Base-by-base conservation (phyloP, 2,888 invertebrate species). In the Amorpha juglandis region DNA sequence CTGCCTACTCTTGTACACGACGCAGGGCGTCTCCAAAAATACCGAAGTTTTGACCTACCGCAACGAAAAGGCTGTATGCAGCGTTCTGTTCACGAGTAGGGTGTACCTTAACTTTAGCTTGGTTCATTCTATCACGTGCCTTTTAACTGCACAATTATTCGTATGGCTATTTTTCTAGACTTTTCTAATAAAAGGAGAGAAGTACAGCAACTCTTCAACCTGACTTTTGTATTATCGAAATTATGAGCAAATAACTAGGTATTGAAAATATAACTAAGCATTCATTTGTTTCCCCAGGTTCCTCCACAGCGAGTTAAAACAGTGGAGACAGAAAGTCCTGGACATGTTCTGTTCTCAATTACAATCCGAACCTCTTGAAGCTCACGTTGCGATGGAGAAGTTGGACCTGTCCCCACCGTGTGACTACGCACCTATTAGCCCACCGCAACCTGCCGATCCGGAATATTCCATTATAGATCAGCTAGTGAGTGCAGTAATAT, bases 391-490 rank as follows among this genome's bases (percentile, higher is more conserved):
- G 12, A 38, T 58, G 19, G 58, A 58, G 19, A 42, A 19, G 42
- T 12, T 58, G 19, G 67, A 67, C 16, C 69, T 72, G 3, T 63
- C 70, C 2, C 42, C 45, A 1, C 58, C 42, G 19, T 51, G 45
- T 42, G 62, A 67, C 42, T 35, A 62, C 14, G 45, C 58, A 12
- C 21, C 62, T 14, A 48, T 63, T 27, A 82, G 83, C 64, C 83
- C 87, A 0, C 79, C 79, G 35, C 89, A 86, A 68, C 84, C 87
- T 0, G 73, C 81, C 0, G 75, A 79, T 63, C 77, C 84, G 0
- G 78, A 81, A 0, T 69, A 73, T 1, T 86, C 87, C 4, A 72
- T 83, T 12, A 83, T 90, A n/a, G 89, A 90, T 48, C 86, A 87
- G 68, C 69, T 91, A 78, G 90, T 90, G 76, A 52, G 38, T 63